A percentile compares a stretch with the other conserved stretches of the same genome.
Evolutionary conservation across 2,113 vertebrate genomes (phyloP).

Genomic region (Nycticryphes semicollaris): DNA sequence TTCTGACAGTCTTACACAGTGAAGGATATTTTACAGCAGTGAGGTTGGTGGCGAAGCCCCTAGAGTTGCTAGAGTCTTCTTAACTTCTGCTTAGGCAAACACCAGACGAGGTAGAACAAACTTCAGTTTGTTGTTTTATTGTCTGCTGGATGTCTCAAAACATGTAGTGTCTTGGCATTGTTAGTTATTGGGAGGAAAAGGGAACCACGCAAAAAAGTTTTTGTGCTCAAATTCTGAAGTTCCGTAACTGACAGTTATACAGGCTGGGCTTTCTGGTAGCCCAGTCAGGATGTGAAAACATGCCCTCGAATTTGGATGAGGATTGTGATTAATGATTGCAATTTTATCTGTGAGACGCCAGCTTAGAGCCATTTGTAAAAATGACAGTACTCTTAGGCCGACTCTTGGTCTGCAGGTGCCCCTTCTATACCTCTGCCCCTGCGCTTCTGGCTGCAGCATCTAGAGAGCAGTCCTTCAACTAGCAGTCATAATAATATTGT

Average conservation of each 20-base stretch:
- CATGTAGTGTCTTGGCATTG: not conserved
- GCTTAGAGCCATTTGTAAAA: constrained; percentile 43
- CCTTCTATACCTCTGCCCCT: not conserved
- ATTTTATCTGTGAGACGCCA: constrained; percentile 11
- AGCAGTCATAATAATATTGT: not conserved
- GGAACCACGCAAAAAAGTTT: not conserved
- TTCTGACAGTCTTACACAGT: not conserved
- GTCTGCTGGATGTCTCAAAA: not conserved
- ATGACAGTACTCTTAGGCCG: constrained; percentile 6
- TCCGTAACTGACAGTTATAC: not conserved
- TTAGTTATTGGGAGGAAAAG: not conserved
- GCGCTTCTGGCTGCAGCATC: not conserved
- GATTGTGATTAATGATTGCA: constrained; percentile 33
- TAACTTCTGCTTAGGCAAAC: not conserved
- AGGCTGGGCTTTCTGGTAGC: not conserved
- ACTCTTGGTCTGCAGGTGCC: not conserved
- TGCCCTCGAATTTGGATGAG: not conserved
- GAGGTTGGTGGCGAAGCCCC: not conserved
- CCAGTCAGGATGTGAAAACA: not conserved
- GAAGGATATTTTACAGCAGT: not conserved
- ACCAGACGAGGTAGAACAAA: not conserved
- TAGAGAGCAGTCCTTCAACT: not conserved
- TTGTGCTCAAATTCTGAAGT: not conserved
- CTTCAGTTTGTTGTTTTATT: not conserved
- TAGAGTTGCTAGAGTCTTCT: not conserved